Base-by-base conservation (phyloP, 92 coral and sea anemone species). In the Paragorgia papillata region DNA sequence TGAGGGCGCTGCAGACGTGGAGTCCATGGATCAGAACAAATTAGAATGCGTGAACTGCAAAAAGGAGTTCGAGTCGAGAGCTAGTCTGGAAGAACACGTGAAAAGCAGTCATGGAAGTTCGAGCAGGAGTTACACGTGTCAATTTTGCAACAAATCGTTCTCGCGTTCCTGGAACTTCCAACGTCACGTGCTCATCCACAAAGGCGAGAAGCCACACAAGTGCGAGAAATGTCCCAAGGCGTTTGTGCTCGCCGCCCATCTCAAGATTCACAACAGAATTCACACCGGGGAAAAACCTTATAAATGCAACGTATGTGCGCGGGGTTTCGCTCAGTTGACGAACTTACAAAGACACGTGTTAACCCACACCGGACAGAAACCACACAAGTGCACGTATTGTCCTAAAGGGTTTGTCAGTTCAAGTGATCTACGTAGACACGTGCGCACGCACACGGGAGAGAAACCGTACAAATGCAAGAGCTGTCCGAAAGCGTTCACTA, bases 181-280 rank as follows among this genome's bases (percentile, higher is more conserved):
- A 54, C 78, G 78, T 32, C 78, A 71, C 78, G 78, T 71, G 78
- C 54, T 71, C 50, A 71, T 71, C 24, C 78, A 71, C 49, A 71
- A 71, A 55, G 78, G 78, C 19, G 78, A 71, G 43, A 71, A 71
- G 20, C 78, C 78, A 48, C 78, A 71, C 78, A 71, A 71, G 41
- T 71, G 78, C 63, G 78, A 71, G 25, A 71, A 71, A 71, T 71
- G 78, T 54, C 78, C 78, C 31, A 71, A 71, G 64, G 78, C 78
- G 32, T 71, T 71, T 40, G 78, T 71, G 18, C 63, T 71, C 6
- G 78, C 78, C 30, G 78, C 78, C 31, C 78, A 71, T 32, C 78
- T 71, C 78, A 71, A 71, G 78, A 71, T 71, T 14, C 78, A 71
- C 29, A 71, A 71, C 64, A 35, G 78, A n/a, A 71, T 71, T 15